Conservation (phyloP, 2,888 invertebrate genomes). For the Polymixis lichenea region DNA sequence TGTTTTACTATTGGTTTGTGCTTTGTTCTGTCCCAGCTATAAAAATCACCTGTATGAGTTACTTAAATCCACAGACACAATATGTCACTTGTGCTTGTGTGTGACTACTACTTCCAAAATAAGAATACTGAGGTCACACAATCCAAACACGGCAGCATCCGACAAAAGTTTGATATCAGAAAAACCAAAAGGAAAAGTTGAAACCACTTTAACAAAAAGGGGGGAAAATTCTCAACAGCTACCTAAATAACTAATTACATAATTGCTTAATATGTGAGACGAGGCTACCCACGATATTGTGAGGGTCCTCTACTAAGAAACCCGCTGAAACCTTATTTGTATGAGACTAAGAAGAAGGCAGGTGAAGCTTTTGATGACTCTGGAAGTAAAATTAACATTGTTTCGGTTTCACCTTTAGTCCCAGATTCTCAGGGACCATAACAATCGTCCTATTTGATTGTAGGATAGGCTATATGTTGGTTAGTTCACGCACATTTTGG, state of each 20-base stretch:
- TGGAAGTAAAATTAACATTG: not conserved
- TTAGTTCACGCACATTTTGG: not conserved
- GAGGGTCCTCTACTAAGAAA: not conserved
- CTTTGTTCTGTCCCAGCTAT: not conserved
- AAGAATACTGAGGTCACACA: constrained; percentile 15
- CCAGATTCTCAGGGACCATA: not conserved
- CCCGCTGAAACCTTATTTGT: not conserved
- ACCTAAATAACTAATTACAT: not conserved
- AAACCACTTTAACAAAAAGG: not conserved
- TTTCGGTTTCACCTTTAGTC: not conserved
- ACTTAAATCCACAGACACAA: not conserved
- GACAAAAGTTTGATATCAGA: not conserved
- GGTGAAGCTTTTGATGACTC: not conserved
- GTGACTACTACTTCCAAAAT: not conserved
- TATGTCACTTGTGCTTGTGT: not conserved
- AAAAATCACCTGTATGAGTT: not conserved
- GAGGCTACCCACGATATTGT: not conserved
- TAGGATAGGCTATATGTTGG: not conserved
- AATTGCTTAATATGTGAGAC: not conserved
- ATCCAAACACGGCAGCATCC: not conserved
- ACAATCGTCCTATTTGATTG: not conserved
- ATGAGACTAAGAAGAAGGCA: not conserved
- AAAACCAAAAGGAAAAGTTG: constrained; percentile 19
- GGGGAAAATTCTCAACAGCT: not conserved
- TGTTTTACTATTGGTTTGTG: not conserved